Evolutionary conservation across 2,797 vertebrate species (phyloP), one percentile per base, ranked within the genome.

Genomic region (Huso huso): DNA sequence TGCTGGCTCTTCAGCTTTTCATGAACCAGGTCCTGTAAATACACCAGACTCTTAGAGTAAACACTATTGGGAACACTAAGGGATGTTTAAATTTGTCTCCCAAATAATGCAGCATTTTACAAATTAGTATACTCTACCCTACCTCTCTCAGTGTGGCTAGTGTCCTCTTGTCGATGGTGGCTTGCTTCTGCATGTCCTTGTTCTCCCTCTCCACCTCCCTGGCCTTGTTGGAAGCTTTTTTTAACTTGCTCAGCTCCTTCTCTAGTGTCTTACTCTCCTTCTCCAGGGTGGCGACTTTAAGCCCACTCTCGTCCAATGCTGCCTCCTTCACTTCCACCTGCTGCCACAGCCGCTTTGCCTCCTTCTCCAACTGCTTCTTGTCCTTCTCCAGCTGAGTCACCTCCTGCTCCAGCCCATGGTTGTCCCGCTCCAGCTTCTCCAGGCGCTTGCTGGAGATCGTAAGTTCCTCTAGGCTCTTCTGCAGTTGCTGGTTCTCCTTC

Each of bases 291-390:
- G 85, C 87, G 71, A 94, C 91, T 73, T 86, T 91, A 49, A 91
- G 83, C 68, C 90, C 93, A 66, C 91, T 90, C 77, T 92, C 92
- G 83, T 97, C 95, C 78, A 97, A 84, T n/a, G 88, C 94, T 66
- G 87, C 89, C 70, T 97, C 95, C 82, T 93, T 95, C 81, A 96
- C 91, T 81, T 86, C 83, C 63, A 91, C 90, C 82, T 96, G 93
- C 62, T 96, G 95, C 13, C 91, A 85, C 60, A 97, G 91, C 53
- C 95, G 85, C 70, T 94, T 92, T 15, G 93, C 95, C 78, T 97
- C 95, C 69, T 96, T 96, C 76, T 95, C 94, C 3, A 96, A 83
- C 60, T 95, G 93, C 53, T 94, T 93, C 81, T 94, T 95, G 74
- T 95, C 93, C 77, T 91, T 94, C 79, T 97, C 93, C 69, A 95